phyloP scores from a whole-genome alignment of 2,113 vertebrate species.

The Panthera leo region DNA sequence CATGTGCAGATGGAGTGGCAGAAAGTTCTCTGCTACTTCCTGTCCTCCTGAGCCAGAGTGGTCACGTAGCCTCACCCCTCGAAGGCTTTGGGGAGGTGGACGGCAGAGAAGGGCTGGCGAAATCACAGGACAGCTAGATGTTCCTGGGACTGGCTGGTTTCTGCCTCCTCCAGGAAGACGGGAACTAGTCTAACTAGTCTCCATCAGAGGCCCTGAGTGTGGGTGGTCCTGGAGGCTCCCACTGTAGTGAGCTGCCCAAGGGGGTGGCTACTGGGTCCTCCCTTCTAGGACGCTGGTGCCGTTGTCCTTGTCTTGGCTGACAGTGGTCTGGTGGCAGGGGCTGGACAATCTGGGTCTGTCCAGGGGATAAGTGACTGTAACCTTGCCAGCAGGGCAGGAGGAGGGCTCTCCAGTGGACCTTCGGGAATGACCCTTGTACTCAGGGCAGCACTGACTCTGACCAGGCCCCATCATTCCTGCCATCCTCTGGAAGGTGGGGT shows the following conservation, averaged over 20 bases:
- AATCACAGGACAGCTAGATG: no score
- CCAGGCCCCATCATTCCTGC: neutral
- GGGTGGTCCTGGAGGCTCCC: neutral
- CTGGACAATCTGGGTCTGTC: neutral
- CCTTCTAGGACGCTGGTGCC: neutral
- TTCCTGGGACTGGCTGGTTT: neutral
- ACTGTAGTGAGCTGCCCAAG: neutral
- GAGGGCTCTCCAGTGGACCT: neutral
- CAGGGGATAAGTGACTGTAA: no score
- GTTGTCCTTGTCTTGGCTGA: neutral
- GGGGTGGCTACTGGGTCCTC: neutral
- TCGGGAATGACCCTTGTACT: rapidly evolving
- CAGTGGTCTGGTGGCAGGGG: neutral
- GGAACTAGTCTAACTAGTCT: neutral
- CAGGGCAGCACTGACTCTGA: neutral
- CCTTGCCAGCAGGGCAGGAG: rapidly evolving
- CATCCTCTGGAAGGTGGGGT: no score
- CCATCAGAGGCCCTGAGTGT: neutral
- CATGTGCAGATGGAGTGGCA: rapidly evolving
- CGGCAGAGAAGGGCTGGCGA: neutral
- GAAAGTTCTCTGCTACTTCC: neutral
- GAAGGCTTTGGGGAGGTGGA: neutral
- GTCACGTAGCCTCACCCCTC: neutral
- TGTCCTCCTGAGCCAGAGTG: neutral
- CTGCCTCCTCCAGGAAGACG: no score